Conservation (phyloP, 2,888 invertebrate genomes). For the Proisotoma minuta region DNA sequence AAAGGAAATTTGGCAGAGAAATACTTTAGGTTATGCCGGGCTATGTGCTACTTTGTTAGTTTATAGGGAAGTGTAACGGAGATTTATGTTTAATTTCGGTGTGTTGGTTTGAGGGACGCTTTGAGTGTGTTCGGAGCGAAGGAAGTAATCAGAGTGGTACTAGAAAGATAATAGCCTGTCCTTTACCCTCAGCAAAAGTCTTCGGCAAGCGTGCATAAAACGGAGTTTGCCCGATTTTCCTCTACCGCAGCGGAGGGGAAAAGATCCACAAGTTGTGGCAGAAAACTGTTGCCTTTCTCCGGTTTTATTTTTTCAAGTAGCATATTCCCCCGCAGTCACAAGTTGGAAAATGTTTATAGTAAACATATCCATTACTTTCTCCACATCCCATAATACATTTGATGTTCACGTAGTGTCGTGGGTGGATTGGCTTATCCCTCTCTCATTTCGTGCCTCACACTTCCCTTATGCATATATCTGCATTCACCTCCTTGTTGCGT, state of each 20-base stretch:
- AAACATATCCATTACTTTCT: no score
- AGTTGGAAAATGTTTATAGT: neutral
- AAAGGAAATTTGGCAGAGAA: no score
- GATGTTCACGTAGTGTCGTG: no score
- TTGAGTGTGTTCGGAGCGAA: neutral
- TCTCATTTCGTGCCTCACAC: no score
- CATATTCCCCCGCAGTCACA: neutral
- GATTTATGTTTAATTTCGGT: neutral
- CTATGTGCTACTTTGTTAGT: no score
- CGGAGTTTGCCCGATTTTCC: constrained; percentile 17
- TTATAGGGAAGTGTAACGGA: neutral
- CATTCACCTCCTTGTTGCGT: no score
- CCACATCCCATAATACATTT: no score
- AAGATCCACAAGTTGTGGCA: neutral
- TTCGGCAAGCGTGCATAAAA: neutral
- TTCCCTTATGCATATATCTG: no score
- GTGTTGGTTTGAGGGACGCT: neutral
- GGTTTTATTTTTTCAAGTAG: neutral
- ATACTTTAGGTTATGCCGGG: no score
- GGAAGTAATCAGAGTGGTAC: constrained; percentile 39
- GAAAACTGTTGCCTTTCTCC: neutral
- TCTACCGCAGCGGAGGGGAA: neutral
- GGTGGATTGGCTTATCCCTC: no score
- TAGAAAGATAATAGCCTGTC: constrained; percentile 40
- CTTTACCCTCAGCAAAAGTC: constrained; percentile 26